Conservation (phyloP, 2,113 vertebrate genomes). For the Xiphophorus hellerii region DNA sequence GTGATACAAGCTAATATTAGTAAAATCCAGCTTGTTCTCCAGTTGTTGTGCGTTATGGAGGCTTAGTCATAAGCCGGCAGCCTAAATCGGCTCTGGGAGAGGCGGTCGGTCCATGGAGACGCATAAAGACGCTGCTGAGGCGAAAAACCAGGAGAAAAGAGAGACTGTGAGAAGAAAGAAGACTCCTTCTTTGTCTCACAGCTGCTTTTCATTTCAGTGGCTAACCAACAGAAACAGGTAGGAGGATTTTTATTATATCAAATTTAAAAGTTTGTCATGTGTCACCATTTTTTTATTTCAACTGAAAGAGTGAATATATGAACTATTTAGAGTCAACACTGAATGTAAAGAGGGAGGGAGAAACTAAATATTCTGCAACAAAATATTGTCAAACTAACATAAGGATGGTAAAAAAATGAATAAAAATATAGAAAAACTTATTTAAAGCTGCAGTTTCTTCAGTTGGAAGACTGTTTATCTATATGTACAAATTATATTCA, state of each 20-base stretch:
- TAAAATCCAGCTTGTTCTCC: neutral
- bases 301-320: neutral
- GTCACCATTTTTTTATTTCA: neutral
- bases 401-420: neutral
- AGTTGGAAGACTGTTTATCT: too few species aligned
- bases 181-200: conserved; percentile 60
- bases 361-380: neutral
- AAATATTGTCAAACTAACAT: too few species aligned
- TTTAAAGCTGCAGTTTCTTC: too few species aligned
- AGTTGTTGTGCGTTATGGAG: neutral
- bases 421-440: neutral
- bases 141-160: conserved; percentile 3
- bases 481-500: too few species aligned
- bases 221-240: conserved; percentile 27
- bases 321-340: neutral
- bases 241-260: neutral
- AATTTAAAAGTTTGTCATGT: neutral
- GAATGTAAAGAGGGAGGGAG: neutral
- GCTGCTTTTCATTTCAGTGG: conserved; percentile 6
- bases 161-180: conserved; percentile 61
- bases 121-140: neutral
- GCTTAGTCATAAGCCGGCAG: neutral
- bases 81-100: neutral
- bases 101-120: neutral
- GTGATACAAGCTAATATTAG: too few species aligned